These are phyloP conservation scores for Sebastes oblongus DNA, from an alignment of 2,797 vertebrate genomes.

Conservation along the genomic window DNA sequence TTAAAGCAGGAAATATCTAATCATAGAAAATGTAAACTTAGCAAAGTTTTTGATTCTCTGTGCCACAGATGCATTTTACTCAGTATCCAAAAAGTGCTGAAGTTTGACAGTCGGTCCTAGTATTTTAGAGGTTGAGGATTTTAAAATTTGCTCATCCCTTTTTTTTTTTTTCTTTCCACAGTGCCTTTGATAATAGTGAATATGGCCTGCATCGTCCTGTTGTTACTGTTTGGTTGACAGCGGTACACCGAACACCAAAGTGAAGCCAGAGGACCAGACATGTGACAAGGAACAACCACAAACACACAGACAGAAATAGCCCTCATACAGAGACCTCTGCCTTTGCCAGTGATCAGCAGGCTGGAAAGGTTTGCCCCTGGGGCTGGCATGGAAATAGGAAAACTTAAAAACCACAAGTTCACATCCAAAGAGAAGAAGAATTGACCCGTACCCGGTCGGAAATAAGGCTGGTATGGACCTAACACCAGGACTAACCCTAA, in stretches of 20 bases:
- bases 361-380: not conserved
- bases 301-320: not conserved
- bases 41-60: not conserved
- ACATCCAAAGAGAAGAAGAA: not conserved
- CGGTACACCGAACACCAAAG: accelerated
- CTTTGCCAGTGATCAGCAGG: not conserved
- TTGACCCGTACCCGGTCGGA: accelerated
- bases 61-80: not conserved
- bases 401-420: not conserved
- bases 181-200: slow-evolving; percentile 95
- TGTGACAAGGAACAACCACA: slow-evolving; percentile 15
- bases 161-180: slow-evolving; percentile 57
- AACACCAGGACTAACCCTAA: not conserved
- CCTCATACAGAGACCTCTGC: not conserved
- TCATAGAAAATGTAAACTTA: not conserved
- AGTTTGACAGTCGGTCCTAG: accelerated
- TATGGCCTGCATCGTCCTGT: slow-evolving; percentile 87
- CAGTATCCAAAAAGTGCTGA: no score
- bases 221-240: slow-evolving; percentile 91
- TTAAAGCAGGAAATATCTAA: not conserved
- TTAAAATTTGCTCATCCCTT: not conserved
- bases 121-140: not conserved
- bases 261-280: not conserved
- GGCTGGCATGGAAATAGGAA: not conserved
- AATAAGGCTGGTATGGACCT: not conserved